Conservation (phyloP, 2,797 vertebrate species). For the Ataeniobius toweri region DNA sequence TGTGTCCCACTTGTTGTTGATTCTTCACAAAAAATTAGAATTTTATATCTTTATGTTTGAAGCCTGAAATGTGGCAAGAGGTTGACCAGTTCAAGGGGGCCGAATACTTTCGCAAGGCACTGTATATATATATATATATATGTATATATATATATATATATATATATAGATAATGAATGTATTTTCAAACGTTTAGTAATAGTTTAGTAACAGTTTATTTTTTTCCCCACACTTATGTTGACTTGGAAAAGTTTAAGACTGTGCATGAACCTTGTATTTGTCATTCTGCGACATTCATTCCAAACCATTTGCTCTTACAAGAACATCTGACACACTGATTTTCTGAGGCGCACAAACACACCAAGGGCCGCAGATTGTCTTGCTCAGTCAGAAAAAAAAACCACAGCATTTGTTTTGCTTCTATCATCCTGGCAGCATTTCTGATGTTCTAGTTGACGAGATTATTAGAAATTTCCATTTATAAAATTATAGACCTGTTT, state of each 20-base stretch:
- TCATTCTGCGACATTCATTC: neutral
- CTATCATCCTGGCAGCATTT: slow-evolving; percentile 51
- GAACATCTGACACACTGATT: slow-evolving; percentile 4
- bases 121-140: too few relatives aligned
- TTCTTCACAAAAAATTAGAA: too few relatives aligned
- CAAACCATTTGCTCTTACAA: neutral
- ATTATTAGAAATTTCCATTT: slow-evolving; percentile 1
- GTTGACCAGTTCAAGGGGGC: too few relatives aligned
- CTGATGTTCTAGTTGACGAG: neutral
- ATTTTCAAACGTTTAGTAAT: neutral
- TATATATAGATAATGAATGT: neutral
- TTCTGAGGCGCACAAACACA: neutral
- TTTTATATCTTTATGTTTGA: too few relatives aligned
- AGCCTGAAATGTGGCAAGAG: too few relatives aligned
- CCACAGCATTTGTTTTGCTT: slow-evolving; percentile 50
- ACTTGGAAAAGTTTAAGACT: neutral
- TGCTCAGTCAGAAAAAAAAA: slow-evolving; percentile 18
- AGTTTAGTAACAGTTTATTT: neutral
- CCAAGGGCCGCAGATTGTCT: neutral
- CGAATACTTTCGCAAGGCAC: too few relatives aligned
- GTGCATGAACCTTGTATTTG: neutral
- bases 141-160: too few relatives aligned
- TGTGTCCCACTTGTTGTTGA: too few relatives aligned
- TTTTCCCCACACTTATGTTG: neutral
- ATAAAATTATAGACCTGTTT: neutral